Evolutionary conservation across 2,113 vertebrate species (phyloP).

Genomic region (Ifrita kowaldi): DNA sequence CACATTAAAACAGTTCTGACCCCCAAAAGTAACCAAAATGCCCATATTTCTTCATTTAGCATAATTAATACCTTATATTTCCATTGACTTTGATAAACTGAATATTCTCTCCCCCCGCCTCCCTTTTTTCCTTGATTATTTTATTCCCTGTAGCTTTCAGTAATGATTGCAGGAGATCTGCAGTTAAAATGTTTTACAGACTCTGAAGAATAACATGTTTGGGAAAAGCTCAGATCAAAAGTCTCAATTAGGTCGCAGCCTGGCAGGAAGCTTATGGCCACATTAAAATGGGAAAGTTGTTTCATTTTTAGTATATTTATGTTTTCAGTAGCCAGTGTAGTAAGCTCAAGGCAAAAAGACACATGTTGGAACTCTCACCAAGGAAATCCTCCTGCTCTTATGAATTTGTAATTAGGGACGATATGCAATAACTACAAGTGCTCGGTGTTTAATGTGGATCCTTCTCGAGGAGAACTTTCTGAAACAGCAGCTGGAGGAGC

Average conservation of each 20-base stretch:
- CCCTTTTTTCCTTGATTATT: background rate
- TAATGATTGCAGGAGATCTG: slow-evolving; percentile 63
- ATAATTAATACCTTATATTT: slow-evolving; percentile 83
- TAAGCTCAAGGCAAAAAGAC: slow-evolving; percentile 38
- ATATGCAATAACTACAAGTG: background rate
- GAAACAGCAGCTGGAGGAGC: background rate
- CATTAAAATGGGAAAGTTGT: slow-evolving; percentile 73
- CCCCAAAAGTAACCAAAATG: slow-evolving; percentile 59
- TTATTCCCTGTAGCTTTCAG: slow-evolving; percentile 47
- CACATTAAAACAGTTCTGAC: slow-evolving; percentile 69
- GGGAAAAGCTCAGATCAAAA: slow-evolving; percentile 73
- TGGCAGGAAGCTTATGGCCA: slow-evolving; percentile 73
- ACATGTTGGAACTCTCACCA: background rate
- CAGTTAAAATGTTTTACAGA: slow-evolving; percentile 71
- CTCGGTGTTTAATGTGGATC: background rate
- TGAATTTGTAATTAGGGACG: slow-evolving; percentile 29
- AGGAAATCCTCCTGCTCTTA: slow-evolving; percentile 31
- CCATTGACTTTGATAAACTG: slow-evolving; percentile 76
- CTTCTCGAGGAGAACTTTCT: background rate
- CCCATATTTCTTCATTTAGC: slow-evolving; percentile 85
- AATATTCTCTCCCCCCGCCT: background rate
- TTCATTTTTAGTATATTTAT: slow-evolving; percentile 61
- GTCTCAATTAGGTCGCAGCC: slow-evolving; percentile 75
- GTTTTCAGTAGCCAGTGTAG: slow-evolving; percentile 26
- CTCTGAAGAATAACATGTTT: slow-evolving; percentile 70